Conservation (phyloP, 2,888 invertebrate genomes). For the Lochmaea capreae region DNA sequence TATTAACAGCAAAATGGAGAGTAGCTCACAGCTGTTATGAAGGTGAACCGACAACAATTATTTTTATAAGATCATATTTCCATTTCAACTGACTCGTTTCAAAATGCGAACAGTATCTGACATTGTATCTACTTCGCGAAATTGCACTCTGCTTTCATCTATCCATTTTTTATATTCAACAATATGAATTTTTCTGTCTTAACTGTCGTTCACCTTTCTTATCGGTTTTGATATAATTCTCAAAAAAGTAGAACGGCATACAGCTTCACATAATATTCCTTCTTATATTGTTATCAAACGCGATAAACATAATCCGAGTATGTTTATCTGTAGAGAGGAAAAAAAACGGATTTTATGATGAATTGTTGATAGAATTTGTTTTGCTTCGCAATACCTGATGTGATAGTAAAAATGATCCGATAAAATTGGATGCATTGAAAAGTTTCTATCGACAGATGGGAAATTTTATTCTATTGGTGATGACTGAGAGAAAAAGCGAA, state of each 20-base stretch:
- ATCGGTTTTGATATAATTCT: conserved; percentile 47
- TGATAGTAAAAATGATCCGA: background rate
- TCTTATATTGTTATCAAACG: conserved; percentile 42
- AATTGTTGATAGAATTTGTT: conserved; percentile 29
- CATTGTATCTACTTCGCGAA: conserved; percentile 13
- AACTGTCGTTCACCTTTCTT: conserved; percentile 48
- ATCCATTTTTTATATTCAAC: conserved; percentile 20
- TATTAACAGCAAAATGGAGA: too few species aligned
- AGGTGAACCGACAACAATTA: background rate
- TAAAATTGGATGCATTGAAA: background rate
- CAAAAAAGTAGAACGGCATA: conserved; percentile 45
- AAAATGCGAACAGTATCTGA: conserved; percentile 3
- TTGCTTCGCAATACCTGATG: conserved; percentile 18
- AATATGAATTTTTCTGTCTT: conserved; percentile 29
- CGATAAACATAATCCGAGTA: conserved; percentile 37
- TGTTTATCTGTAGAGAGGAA: conserved; percentile 31
- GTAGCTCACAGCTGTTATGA: too few species aligned
- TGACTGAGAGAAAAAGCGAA: too few species aligned
- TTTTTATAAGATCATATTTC: background rate
- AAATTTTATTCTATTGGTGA: too few species aligned
- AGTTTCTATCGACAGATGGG: too few species aligned
- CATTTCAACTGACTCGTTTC: background rate
- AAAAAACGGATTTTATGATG: conserved; percentile 24
- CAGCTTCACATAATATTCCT: conserved; percentile 40
- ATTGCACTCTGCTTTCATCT: background rate